Evolutionary conservation across 2,888 invertebrate genomes (phyloP).

Genomic region (Autographa gamma): DNA sequence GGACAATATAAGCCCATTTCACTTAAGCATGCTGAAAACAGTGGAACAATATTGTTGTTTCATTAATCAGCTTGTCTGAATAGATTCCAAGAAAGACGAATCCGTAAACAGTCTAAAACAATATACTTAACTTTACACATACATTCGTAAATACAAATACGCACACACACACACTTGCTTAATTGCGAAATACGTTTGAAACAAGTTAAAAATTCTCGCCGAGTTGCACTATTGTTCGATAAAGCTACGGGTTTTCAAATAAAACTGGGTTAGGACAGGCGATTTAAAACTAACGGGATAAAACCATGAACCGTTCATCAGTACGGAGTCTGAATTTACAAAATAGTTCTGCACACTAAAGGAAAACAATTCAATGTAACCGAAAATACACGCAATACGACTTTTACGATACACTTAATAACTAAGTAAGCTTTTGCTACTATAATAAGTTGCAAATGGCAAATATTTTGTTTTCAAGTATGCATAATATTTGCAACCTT

Average conservation of each 20-base stretch:
- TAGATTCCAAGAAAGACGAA: background rate
- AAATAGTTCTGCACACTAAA: background rate
- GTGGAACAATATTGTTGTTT: slow-evolving; percentile 8
- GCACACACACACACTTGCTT: background rate
- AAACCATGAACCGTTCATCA: background rate
- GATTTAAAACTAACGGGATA: background rate
- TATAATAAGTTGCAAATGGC: no score
- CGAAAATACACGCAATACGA: no score
- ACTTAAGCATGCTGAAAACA: slow-evolving; percentile 14
- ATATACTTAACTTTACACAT: background rate
- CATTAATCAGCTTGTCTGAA: background rate
- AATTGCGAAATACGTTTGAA: background rate
- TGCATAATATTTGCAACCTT: background rate
- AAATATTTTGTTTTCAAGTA: no score
- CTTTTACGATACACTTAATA: background rate
- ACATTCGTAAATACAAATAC: background rate
- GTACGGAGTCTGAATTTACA: background rate
- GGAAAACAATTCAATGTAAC: background rate
- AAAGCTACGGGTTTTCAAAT: slow-evolving; percentile 4
- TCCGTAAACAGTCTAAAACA: background rate
- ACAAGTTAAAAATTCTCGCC: background rate
- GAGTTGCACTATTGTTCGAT: background rate
- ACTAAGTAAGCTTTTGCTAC: no score
- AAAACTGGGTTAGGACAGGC: background rate
- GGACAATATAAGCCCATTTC: slow-evolving; percentile 35